Evolutionary conservation across 2,888 invertebrate species (phyloP).

Genomic region (Ichneumoninae sp.): DNA sequence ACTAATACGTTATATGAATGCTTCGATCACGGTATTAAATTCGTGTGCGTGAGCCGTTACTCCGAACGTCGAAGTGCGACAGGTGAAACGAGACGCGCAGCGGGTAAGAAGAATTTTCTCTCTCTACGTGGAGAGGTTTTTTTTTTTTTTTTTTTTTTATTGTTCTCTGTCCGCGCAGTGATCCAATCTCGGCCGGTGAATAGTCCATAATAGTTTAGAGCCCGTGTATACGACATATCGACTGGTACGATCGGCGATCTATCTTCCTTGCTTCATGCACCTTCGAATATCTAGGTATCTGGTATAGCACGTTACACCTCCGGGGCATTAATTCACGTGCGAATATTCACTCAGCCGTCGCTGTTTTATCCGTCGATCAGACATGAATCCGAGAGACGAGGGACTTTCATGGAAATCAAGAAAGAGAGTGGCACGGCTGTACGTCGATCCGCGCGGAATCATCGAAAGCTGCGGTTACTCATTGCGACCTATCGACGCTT

Average conservation of each 20-base stretch:
- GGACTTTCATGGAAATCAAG: constrained; percentile 14
- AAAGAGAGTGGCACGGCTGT: constrained; percentile 12
- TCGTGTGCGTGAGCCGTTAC: constrained; percentile 4
- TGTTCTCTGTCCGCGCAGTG: too few species aligned
- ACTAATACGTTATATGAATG: neutral
- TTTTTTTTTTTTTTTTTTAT: neutral
- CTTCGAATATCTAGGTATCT: constrained; percentile 45
- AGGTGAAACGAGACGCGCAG: constrained; percentile 22
- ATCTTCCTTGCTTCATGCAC: constrained; percentile 47
- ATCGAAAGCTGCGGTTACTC: neutral
- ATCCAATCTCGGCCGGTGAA: constrained; percentile 5
- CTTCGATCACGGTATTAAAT: constrained; percentile 13
- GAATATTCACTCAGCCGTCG: constrained; percentile 51
- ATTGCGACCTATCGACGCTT: neutral
- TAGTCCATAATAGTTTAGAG: constrained; percentile 14
- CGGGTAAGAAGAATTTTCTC: constrained; percentile 10
- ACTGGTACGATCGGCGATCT: constrained; percentile 48
- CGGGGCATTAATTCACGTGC: constrained; percentile 51
- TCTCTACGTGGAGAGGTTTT: neutral
- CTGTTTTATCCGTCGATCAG: constrained; percentile 49
- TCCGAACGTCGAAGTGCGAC: constrained; percentile 9
- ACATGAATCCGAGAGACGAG: constrained; percentile 13
- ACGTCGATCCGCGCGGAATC: neutral
- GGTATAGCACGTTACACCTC: constrained; percentile 33
- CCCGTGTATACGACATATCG: constrained; percentile 24